Base-by-base conservation (phyloP, 2,797 vertebrate species). In the Sorex maritimensis region DNA sequence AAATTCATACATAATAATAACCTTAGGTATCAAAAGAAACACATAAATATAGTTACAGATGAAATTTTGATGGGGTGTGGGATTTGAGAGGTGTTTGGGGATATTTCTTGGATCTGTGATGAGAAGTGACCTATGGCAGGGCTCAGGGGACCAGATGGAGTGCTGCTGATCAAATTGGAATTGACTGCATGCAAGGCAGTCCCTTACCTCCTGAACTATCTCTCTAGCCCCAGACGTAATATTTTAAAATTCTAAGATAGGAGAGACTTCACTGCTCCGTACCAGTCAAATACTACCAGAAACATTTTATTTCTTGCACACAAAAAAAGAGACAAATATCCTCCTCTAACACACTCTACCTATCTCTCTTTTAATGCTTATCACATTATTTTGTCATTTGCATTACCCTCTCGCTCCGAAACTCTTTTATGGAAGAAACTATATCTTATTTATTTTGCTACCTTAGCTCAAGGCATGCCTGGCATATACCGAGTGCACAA, bases 301-400 rank as follows among this genome's bases (percentile, higher is more conserved):
- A 71, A 92, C 24, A 81, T 69, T 77, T 73, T 90, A 87, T 34
- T 79, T 78, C 92, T 58, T 86, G 10, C 10, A 67, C 23, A 34
- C 38, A 81, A 74, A 81, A 34, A 44, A 78, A 74, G 78, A 5
- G 19, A 55, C 24, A 72, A 84, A 67, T 28, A 14, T 77, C 67
- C 61, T 61, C 24, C 44, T 38, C 10, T 63, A 55, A 71, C 10
- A 58, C 4, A 34, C n/a, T 44, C 15, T 67, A 19, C 28, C 26
- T 38, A 44, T 24, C 19, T 86, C n/a, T 84, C 28, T 24, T 63
- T 26, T 0, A 74, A 23, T 2, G 67, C 34, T 17, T 49, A 72
- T 14, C 52, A 46, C 2, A 19, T 61, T 61, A 46, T 12, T 26
- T 69, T 68, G 93, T 46, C 15, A 38, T 75, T 72, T 61, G 58